Base-by-base conservation (phyloP, 2,797 vertebrate species). In the Okamejei kenojei region DNA sequence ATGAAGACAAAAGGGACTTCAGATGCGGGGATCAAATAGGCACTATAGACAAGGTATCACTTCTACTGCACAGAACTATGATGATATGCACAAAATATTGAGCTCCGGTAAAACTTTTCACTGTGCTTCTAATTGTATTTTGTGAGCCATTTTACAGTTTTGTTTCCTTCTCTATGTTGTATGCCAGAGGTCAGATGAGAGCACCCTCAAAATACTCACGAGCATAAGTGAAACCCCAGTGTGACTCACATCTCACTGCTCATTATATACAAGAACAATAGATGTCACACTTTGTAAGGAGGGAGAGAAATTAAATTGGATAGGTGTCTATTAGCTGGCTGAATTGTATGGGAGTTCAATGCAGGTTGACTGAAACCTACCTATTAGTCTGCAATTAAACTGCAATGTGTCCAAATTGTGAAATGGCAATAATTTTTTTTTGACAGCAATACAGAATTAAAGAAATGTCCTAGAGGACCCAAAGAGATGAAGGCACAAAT, bases 331-430 rank as follows among this genome's bases (percentile, higher is more conserved):
- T 88, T 65, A 32, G 32, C 61, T 32, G 61, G 17, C 58, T n/a
- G 82, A 13, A 2, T 86, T 86, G 54, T 58, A 26, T 4, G 10
- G 45, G 58, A 84, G 54, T 63, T 0, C 26, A 58, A 65, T 88
- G 26, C 10, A 38, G 35, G 32, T 71, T 8, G 11, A 38, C 68
- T 7, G 32, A 38, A 45, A 74, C 35, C 32, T 19, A 1, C 29
- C 29, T 74, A 73, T 91, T 35, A 71, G 68, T 23, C 61, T 19
- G 68, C 19, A 54, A 54, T 45, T 91, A 38, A 90, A 68, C n/a
- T 71, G 63, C 32, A 45, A 26, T 74, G 71, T 73, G 90, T 74
- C 68, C 90, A 91, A 74, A 91, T 73, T 73, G 65, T 73, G 68
- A 73, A 91, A 73, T 29, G 90, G 7, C 71, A 92, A 74, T 76